These are phyloP conservation scores for Apocrypta bakeri DNA, from an alignment of 1,140 invertebrate genomes.

Conservation along the genomic window DNA sequence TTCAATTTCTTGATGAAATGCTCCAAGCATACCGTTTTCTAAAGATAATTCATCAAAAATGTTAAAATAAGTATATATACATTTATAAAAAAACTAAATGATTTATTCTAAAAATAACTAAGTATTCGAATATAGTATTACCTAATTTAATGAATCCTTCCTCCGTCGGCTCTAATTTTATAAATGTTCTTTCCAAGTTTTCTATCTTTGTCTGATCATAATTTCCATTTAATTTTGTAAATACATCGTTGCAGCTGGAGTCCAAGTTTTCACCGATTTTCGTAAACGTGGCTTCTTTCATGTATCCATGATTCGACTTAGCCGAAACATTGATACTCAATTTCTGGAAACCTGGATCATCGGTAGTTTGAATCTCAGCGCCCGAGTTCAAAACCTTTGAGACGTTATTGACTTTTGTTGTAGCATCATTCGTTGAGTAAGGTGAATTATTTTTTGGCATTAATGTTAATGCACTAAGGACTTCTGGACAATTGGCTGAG, in stretches of 20 bases:
- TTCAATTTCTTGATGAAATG: constrained; percentile 51
- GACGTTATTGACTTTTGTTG: constrained; percentile 54
- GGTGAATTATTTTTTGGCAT: constrained; percentile 62
- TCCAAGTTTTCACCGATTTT: constrained; percentile 55
- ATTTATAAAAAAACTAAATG: not conserved
- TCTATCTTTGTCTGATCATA: constrained; percentile 58
- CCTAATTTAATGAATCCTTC: constrained; percentile 65
- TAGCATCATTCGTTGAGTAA: constrained; percentile 52
- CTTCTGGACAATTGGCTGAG: constrained; percentile 65
- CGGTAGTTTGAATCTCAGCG: constrained; percentile 67
- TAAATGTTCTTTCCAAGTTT: constrained; percentile 57
- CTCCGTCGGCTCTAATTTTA: constrained; percentile 64
- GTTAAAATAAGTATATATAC: not conserved
- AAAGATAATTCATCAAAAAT: too few species aligned
- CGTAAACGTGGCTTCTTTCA: constrained; percentile 59
- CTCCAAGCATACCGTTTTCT: constrained; percentile 54
- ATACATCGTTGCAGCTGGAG: constrained; percentile 57
- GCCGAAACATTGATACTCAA: constrained; percentile 62
- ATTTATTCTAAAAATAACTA: not conserved
- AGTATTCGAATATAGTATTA: not conserved
- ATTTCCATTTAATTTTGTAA: constrained; percentile 56
- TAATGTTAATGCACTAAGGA: constrained; percentile 66
- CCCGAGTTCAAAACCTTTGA: constrained; percentile 67
- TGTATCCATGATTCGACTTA: constrained; percentile 54
- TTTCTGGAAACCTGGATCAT: constrained; percentile 68